phyloP scores from a whole-genome alignment of 2,113 vertebrate genomes.

The Apodemus sylvaticus region DNA sequence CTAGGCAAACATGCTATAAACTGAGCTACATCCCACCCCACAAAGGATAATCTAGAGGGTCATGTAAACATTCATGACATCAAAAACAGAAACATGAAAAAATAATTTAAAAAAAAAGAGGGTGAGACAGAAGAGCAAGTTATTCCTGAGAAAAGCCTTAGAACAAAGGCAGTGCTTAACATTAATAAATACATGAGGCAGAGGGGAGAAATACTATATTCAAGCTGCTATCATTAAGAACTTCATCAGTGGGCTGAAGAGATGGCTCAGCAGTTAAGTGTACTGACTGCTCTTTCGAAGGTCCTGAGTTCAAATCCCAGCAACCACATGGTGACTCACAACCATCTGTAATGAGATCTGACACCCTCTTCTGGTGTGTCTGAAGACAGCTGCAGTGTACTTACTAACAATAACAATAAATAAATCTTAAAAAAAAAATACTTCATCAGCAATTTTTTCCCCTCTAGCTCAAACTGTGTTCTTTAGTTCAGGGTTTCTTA shows the following conservation, averaged over 20 bases:
- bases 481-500: constrained; percentile 48
- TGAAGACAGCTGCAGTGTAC: too few species aligned
- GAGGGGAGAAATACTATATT: background rate
- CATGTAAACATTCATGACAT: background rate
- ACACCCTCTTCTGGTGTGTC: too few species aligned
- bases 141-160: constrained; percentile 27
- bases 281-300: too few species aligned
- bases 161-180: background rate
- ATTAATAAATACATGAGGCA: constrained; percentile 31
- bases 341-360: too few species aligned
- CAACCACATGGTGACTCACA: too few species aligned
- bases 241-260: too few species aligned
- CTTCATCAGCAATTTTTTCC: constrained; percentile 19
- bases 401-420: too few species aligned
- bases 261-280: too few species aligned
- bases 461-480: constrained; percentile 8
- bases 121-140: background rate
- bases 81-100: background rate
- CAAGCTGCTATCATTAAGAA: background rate
- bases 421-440: too few species aligned
- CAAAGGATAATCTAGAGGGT: background rate
- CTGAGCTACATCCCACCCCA: background rate
- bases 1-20: background rate
- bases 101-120: background rate
- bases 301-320: too few species aligned